Conservation (phyloP, 2,113 vertebrate genomes). For the Trochalopteron elliotii region DNA sequence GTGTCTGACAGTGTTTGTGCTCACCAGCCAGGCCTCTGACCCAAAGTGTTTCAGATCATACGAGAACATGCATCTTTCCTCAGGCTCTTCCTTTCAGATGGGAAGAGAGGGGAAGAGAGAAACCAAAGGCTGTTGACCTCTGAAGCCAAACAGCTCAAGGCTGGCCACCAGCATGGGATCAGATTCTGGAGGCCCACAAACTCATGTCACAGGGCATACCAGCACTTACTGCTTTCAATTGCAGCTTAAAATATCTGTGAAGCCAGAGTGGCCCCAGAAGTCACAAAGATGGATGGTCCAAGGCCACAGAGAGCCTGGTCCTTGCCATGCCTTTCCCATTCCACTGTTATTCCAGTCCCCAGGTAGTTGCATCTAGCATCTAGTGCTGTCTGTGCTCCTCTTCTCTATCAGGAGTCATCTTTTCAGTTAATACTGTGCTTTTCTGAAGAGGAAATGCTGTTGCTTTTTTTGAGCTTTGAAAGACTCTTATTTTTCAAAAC, state of each 20-base stretch:
- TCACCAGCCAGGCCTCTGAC: neutral
- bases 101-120: neutral
- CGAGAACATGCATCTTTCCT: neutral
- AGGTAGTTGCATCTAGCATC: neutral
- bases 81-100: neutral
- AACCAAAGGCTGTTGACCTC: neutral
- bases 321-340: neutral
- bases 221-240: rapidly evolving
- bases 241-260: neutral
- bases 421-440: neutral
- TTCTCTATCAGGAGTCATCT: neutral
- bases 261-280: neutral
- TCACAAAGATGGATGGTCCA: neutral
- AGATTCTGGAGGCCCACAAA: no score
- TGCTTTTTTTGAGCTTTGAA: neutral
- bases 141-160: no score
- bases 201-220: neutral
- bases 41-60: rapidly evolving
- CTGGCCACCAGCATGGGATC: no score
- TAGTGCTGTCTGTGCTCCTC: neutral
- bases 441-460: neutral
- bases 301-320: rapidly evolving
- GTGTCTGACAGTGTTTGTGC: neutral
- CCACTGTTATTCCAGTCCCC: neutral
- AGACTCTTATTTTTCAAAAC: neutral